Evolutionary conservation across 2,888 invertebrate species (phyloP), one percentile per base, ranked within the genome.

Genomic region (Erebia ligea): DNA sequence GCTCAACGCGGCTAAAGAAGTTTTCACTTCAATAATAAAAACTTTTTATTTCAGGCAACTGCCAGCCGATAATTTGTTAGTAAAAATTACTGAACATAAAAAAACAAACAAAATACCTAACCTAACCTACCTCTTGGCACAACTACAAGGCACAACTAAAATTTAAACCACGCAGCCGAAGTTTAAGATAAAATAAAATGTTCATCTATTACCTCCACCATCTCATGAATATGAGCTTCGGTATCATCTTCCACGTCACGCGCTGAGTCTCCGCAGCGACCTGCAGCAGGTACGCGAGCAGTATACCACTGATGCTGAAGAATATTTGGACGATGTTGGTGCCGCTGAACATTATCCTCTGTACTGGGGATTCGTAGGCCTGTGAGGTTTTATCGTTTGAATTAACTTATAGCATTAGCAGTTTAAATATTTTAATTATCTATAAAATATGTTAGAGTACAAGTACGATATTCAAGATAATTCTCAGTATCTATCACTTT

Each of bases 201-300:
- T 52, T 52, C 52, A 50, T 52, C 5, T 21, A 1, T 13, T 48
- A 62, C 61, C 61, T 45, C 61, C 19, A 62, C 61, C 61, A 62
- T 21, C 61, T 62, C 11, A 6, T 0, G 10, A 62, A 45, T 45
- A 62, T 21, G 45, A 62, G 45, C 15, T 45, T 62, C 17, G 48
- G 61, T 21, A 62, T 48, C 45, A 21, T 15, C 4, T 48, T 62
- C 61, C 61, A 62, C 1, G 45, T 15, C 6, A 48, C 0, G 6
- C 2, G 3, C 1, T 6, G 19, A 1, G 61, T 62, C 61, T 62
- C 61, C 15, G 19, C 61, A 5, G 17, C 4, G 13, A 62, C 45
- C 61, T 45, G 21, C 17, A 17, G 21, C 13, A 62, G 15, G 61
- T 62, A 62, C 13, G 61, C 2, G 21, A 62, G 45, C 45, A 62